Evolutionary conservation across 2,113 vertebrate genomes (phyloP).

Genomic region (Nettapus auritus): DNA sequence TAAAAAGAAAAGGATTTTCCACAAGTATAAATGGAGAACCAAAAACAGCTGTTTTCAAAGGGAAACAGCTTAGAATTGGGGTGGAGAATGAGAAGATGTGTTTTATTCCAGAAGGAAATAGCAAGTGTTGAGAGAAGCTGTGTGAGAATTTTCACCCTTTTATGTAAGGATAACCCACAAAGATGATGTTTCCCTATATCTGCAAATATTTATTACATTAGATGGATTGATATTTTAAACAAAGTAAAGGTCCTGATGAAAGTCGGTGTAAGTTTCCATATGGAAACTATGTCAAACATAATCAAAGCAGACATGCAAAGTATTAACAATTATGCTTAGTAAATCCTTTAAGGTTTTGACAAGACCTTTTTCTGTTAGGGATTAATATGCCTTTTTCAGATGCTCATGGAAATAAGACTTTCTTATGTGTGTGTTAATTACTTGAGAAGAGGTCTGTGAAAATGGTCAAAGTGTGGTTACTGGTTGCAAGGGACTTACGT

Average conservation of each 20-base stretch:
- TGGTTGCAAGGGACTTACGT: background rate
- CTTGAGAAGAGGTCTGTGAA: background rate
- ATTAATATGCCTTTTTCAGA: background rate
- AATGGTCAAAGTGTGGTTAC: fast-evolving
- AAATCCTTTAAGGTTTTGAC: background rate
- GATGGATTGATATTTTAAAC: conserved; percentile 27
- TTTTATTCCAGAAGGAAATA: background rate
- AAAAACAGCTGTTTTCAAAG: background rate
- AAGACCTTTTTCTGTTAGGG: background rate
- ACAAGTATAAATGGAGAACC: background rate
- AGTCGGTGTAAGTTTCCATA: conserved; percentile 37
- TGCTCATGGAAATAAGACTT: background rate
- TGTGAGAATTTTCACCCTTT: background rate
- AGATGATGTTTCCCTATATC: conserved; percentile 7
- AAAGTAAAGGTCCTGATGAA: conserved; percentile 24
- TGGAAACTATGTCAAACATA: conserved; percentile 62
- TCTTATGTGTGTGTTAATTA: background rate
- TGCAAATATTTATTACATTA: conserved; percentile 22
- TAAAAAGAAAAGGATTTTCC: background rate
- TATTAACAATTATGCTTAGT: background rate
- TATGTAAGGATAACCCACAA: background rate
- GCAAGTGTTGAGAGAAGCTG: background rate
- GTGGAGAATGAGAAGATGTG: background rate
- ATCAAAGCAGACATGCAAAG: conserved; percentile 19
- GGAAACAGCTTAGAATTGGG: background rate